Percentiles rank a stretch among this genome's conserved stretches.
phyloP scores from a whole-genome alignment of 1,140 invertebrate species.

The Bombus turneri region DNA sequence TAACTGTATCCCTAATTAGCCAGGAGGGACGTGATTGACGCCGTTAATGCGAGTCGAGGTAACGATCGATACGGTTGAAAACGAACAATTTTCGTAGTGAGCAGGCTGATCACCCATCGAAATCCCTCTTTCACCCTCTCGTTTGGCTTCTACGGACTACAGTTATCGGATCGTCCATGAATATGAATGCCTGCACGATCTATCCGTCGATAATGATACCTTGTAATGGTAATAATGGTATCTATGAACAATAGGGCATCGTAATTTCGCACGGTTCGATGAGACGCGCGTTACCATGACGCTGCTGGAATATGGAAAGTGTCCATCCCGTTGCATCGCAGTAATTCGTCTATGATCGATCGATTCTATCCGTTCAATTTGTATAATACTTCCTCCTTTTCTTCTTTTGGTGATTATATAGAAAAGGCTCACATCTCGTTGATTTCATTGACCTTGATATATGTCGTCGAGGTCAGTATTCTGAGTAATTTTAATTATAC shows the following conservation, averaged over 20 bases:
- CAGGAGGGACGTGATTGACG: not conserved
- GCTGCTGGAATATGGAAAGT: constrained; percentile 42
- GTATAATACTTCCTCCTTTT: no score
- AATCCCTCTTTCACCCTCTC: not conserved
- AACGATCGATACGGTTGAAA: constrained; percentile 1
- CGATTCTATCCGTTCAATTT: not conserved
- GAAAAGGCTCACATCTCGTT: no score
- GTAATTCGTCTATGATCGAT: constrained; percentile 28
- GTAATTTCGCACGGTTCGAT: constrained; percentile 39
- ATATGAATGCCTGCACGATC: constrained; percentile 45
- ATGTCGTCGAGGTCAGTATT: no score
- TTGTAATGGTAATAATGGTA: constrained; percentile 54
- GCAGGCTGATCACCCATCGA: not conserved
- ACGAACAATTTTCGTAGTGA: constrained; percentile 31
- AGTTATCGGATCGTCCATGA: constrained; percentile 33
- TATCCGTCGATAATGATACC: constrained; percentile 50
- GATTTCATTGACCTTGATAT: no score
- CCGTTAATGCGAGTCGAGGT: constrained; percentile 5
- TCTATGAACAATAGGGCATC: constrained; percentile 40
- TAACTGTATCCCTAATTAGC: constrained; percentile 27
- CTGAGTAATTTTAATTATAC: no score
- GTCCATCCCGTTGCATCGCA: constrained; percentile 4
- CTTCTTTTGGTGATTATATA: no score
- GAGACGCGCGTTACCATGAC: constrained; percentile 29
- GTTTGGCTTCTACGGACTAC: not conserved